Evolutionary conservation across 2,797 vertebrate genomes (phyloP).

Genomic region (Hemitrygon akajei): DNA sequence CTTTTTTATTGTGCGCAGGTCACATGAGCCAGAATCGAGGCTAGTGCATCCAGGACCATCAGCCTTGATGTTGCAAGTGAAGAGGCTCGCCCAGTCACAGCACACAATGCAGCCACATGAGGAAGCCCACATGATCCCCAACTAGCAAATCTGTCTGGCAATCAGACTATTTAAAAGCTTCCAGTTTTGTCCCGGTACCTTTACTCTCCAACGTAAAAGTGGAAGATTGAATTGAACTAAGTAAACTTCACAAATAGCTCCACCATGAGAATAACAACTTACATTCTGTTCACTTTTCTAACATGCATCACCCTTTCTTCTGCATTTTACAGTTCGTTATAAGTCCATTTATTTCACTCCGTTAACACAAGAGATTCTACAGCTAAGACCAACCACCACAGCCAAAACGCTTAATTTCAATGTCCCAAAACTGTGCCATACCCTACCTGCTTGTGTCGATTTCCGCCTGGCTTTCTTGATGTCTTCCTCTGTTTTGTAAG

Average conservation of each 20-base stretch:
- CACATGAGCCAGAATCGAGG: background rate
- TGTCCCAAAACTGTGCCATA: rapidly evolving
- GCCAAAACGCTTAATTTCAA: rapidly evolving
- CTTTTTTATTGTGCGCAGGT: background rate
- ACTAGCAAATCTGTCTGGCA: too few species aligned
- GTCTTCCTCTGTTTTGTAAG: constrained; percentile 91
- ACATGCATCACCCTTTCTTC: background rate
- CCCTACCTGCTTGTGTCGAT: constrained; percentile 94
- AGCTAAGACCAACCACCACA: background rate
- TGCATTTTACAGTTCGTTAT: background rate
- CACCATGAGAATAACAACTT: background rate
- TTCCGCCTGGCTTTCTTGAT: constrained; percentile 94
- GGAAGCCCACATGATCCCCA: background rate
- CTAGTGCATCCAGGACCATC: background rate
- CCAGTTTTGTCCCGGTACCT: background rate
- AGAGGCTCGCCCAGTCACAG: background rate
- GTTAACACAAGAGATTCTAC: too few species aligned
- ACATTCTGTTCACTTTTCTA: background rate
- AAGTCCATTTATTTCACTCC: too few species aligned
- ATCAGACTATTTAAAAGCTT: background rate
- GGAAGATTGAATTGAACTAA: background rate
- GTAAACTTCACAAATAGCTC: background rate
- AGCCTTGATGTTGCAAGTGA: background rate
- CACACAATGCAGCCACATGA: background rate
- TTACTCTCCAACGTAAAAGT: background rate